Base-by-base conservation (phyloP, 2,888 invertebrate species). In the Strigamia transsilvanica region DNA sequence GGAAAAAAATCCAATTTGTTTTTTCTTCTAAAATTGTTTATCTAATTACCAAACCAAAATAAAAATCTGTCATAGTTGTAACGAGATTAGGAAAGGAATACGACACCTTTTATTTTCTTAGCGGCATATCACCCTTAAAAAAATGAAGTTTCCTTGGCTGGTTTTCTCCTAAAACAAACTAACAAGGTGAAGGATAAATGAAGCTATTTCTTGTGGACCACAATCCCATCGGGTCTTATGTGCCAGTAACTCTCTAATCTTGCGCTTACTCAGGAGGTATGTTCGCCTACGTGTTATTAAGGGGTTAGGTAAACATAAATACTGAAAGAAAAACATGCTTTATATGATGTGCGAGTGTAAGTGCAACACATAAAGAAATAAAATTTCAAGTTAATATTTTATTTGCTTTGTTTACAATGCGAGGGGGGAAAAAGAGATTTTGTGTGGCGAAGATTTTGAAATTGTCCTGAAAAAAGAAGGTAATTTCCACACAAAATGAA, bases 131-230 rank as follows among this genome's bases (percentile, higher is more conserved):
- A 15, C 5, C 73, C 73, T 73, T 73, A 73, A 73, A 15, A 27
- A 73, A 73, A 73, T 73, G 23, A 15, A 73, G 27, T 73, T 27
- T 13, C 27, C 73, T 18, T 51, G 2, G 56, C n/a, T n/a, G 9
- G 1, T 73, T 73, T 73, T 23, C 32, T 13, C 6, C 73, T 73
- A 73, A 73, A 73, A 73, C 73, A 73, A 73, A 73, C 73, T 73
- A 73, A 73, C 73, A 73, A 73, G 73, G 73, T 73, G 73, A 73
- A 73, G 73, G 73, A 73, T 73, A 73, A 73, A 73, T 73, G 73
- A 73, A 73, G 27, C 73, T 73, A 73, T 73, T 73, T 73, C 73
- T 73, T 73, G 73, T 32, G 27, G 27, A 73, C 73, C 73, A 27
- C 73, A 73, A 73, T 73, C 73, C 73, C 73, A 13, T 32, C n/a